These are phyloP conservation scores for Metallyticus violacea DNA, from an alignment of 2,888 invertebrate species.

Conservation along the genomic window DNA sequence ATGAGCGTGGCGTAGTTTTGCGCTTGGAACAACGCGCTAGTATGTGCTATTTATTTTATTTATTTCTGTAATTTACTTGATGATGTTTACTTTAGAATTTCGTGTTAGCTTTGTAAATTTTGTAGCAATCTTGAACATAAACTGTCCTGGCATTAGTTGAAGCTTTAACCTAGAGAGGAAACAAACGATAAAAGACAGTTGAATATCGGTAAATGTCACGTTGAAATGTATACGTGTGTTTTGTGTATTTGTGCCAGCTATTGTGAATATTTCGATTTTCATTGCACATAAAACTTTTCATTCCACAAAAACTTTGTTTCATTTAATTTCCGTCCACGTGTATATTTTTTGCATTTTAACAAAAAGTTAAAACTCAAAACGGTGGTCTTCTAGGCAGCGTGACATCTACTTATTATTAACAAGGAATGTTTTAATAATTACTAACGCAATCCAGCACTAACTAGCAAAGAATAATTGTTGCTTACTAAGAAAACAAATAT, in stretches of 20 bases:
- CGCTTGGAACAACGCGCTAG: neutral
- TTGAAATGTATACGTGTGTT: slow-evolving; percentile 3
- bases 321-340: neutral
- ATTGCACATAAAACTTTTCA: neutral
- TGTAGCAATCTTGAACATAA: neutral
- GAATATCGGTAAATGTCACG: slow-evolving; percentile 29
- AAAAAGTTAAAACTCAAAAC: neutral
- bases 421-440: neutral
- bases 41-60: neutral
- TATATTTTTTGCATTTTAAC: neutral
- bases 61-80: neutral
- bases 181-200: neutral
- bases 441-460: neutral
- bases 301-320: neutral
- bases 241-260: neutral
- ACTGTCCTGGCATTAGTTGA: slow-evolving; percentile 7
- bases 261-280: neutral
- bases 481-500: neutral
- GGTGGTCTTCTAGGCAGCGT: slow-evolving; percentile 13
- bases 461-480: neutral
- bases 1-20: neutral
- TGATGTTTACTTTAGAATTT: neutral
- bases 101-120: neutral
- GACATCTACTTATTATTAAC: slow-evolving; percentile 25
- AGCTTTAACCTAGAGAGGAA: neutral